Conservation (phyloP, 2,113 vertebrate species). For the Oryzias javanicus region DNA sequence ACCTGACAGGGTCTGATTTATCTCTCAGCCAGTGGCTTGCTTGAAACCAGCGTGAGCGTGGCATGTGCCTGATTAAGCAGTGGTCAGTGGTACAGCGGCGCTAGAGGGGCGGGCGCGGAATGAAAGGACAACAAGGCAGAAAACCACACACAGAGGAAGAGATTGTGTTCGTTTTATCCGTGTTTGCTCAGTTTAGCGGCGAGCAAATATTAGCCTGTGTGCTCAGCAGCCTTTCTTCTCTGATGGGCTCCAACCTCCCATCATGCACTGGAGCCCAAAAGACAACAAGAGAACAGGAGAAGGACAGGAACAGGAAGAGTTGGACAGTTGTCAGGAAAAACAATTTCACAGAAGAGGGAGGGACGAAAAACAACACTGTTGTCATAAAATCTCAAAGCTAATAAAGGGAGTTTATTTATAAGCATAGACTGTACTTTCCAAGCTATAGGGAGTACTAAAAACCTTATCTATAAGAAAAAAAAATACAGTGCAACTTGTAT, state of each 20-base stretch:
- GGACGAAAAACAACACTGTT: constrained; percentile 3
- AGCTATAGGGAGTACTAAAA: too few relatives aligned
- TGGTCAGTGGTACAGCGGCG: constrained; percentile 18
- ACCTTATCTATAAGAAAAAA: too few relatives aligned
- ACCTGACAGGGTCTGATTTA: constrained; percentile 47
- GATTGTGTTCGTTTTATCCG: constrained; percentile 64
- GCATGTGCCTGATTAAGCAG: constrained; percentile 23
- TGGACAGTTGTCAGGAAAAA: constrained; percentile 18
- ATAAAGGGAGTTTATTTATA: constrained; percentile 4
- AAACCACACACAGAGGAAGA: constrained; percentile 43
- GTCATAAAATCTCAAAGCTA: constrained; percentile 10
- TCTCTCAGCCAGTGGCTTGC: constrained; percentile 29
- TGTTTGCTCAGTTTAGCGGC: constrained; percentile 70
- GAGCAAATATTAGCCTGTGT: constrained; percentile 66
- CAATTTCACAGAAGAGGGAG: constrained; percentile 16
- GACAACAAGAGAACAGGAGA: neutral
- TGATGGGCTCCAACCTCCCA: constrained; percentile 42
- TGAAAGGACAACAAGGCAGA: constrained; percentile 63
- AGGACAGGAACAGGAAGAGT: constrained; percentile 2
- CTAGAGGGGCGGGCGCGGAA: constrained; percentile 28
- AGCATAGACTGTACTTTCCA: too few relatives aligned
- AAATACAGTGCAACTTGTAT: too few relatives aligned
- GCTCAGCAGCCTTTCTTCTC: constrained; percentile 52
- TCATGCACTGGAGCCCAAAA: constrained; percentile 25
- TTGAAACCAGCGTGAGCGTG: constrained; percentile 25